Base-by-base conservation (phyloP, 35 echinoderm and acorn worm genomes). In the Amphiura filiformis region DNA sequence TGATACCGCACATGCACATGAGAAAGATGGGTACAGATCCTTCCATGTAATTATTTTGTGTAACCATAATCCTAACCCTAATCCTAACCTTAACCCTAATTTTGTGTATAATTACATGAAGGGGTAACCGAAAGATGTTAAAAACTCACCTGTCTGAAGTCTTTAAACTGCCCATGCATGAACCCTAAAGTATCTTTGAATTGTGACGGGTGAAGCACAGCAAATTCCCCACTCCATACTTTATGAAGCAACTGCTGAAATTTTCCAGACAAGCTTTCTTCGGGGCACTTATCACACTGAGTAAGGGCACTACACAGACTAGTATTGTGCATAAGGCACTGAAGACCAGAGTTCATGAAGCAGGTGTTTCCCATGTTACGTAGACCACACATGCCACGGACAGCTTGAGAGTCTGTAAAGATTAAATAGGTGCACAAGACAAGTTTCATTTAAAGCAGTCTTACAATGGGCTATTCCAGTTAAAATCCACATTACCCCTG, bases 321-420 rank as follows among this genome's bases (percentile, higher is more conserved):
- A 2, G 93, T 70, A 35, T 92, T 91, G 78, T 92, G 90, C 57
- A 99, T 86, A 18, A 99, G 93, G 84, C 96, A 99, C 93, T 99
- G 96, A 13, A 99, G 90, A 23, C 92, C 96, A 37, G 96, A 92
- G 85, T 99, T 99, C 96, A 99, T 99, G 80, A 99, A 99, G 78
- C 96, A 99, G 41, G 96, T 99, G 84, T 94, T 94, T 22, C 96
- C 96, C 90, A 99, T 94, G 84, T 99, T 99, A 35, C 91, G 93
- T 20, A 99, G 87, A 38, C 93, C 96, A 44, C 93, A 92, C 77
- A 94, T 80, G 39, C 96, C 96, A 34, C 90, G 93, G 56, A 90
- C 57, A 4, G 91, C 93, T 14, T 88, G 77, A 0, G 87, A 32
- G 87, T 99, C 96, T 95, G 84, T 0, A 23, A 49, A 83, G n/a